These are phyloP conservation scores for Nibea coibor DNA, from an alignment of 2,113 vertebrate genomes.

Conservation along the genomic window DNA sequence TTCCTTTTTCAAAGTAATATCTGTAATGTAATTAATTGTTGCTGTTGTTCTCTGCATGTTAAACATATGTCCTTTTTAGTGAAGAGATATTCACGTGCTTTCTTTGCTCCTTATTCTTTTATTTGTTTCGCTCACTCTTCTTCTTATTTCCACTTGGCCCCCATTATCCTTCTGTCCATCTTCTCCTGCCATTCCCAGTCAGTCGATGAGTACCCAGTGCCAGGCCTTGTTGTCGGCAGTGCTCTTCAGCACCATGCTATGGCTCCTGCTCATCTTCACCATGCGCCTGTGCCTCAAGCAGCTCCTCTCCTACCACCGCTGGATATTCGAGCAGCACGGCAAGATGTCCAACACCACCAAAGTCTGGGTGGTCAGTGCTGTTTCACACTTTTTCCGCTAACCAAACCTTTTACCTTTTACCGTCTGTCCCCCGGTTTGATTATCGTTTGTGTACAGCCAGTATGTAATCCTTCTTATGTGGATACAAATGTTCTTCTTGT, in stretches of 20 bases:
- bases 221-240: slow-evolving; percentile 85
- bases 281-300: slow-evolving; percentile 91
- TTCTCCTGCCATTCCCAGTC: slow-evolving; percentile 60
- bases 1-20: slow-evolving; percentile 3
- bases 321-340: slow-evolving; percentile 91
- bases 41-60: neutral
- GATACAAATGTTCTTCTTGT: neutral
- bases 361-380: slow-evolving; percentile 90
- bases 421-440: neutral
- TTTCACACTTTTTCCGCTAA: neutral
- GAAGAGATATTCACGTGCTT: neutral
- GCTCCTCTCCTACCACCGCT: slow-evolving; percentile 92
- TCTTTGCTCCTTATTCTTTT: neutral
- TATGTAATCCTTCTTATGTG: neutral
- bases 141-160: neutral
- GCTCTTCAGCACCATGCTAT: slow-evolving; percentile 90
- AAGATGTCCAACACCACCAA: slow-evolving; percentile 90
- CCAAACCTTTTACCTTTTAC: neutral
- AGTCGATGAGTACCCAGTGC: slow-evolving; percentile 84
- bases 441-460: neutral
- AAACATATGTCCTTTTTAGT: neutral
- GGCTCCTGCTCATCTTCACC: slow-evolving; percentile 91
- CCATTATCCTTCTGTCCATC: neutral
- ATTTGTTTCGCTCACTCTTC: neutral
- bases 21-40: neutral